phyloP scores from a whole-genome alignment of 2,888 invertebrate species.

The Lasioglossum marginatum region DNA sequence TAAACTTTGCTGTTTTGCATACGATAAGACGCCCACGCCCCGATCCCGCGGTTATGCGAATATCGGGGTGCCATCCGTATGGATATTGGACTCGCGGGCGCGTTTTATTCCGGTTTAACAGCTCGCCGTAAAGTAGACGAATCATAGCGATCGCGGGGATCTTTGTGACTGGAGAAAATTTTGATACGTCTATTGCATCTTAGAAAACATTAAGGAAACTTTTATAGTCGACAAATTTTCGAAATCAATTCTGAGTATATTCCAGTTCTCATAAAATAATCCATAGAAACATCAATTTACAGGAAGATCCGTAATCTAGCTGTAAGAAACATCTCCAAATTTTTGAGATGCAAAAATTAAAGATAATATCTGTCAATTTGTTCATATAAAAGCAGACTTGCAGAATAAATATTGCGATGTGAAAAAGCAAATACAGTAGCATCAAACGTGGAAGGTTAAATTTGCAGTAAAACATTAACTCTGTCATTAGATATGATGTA shows the following conservation, averaged over 20 bases:
- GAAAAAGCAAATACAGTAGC: no score
- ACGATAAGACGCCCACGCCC: background rate
- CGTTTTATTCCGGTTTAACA: background rate
- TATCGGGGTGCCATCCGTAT: background rate
- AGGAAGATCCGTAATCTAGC: background rate
- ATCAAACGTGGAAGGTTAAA: no score
- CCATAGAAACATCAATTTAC: background rate
- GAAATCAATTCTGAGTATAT: no score
- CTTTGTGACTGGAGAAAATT: background rate
- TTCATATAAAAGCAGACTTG: no score
- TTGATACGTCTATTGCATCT: background rate
- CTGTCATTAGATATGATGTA: no score
- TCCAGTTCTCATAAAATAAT: background rate
- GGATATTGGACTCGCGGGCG: background rate
- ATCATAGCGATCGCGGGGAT: background rate
- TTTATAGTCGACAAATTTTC: background rate
- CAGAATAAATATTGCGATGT: no score
- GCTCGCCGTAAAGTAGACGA: background rate
- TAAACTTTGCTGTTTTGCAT: slow-evolving; percentile 26
- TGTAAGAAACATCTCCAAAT: background rate
- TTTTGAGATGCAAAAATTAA: no score
- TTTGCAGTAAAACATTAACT: no score
- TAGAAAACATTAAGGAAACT: background rate
- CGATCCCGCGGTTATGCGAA: background rate
- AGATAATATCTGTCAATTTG: no score